Percentiles rank a stretch among this genome's conserved stretches.
These are phyloP conservation scores for Ctenicera cuprea DNA, from an alignment of 2,888 invertebrate genomes.

Conservation along the genomic window DNA sequence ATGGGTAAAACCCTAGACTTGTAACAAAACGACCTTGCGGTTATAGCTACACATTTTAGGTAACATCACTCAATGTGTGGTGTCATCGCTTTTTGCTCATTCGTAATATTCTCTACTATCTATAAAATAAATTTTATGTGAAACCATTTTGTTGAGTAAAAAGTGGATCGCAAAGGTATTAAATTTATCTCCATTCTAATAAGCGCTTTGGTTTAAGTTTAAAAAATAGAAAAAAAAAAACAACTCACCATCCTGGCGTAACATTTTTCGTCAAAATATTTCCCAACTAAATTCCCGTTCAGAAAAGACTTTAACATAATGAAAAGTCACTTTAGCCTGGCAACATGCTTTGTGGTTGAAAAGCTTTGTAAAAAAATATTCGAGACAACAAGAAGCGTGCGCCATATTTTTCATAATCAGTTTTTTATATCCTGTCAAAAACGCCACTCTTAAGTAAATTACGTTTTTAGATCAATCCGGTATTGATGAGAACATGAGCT, in stretches of 20 bases:
- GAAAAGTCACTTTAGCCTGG: constrained; percentile 22
- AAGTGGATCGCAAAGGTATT: neutral
- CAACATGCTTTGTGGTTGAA: constrained; percentile 23
- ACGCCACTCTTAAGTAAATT: constrained; percentile 11
- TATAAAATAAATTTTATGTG: too few relatives aligned
- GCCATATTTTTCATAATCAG: constrained; percentile 5
- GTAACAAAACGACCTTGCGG: constrained; percentile 5
- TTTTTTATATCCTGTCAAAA: constrained; percentile 15
- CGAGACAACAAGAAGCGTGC: constrained; percentile 3
- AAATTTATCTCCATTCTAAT: neutral
- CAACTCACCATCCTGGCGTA: too few relatives aligned
- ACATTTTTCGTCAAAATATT: neutral
- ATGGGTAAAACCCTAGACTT: too few relatives aligned
- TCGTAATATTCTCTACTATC: too few relatives aligned
- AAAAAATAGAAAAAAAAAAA: too few relatives aligned
- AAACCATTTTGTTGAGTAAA: neutral
- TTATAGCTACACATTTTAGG: neutral
- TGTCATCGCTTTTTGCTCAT: too few relatives aligned
- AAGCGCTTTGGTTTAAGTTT: too few relatives aligned
- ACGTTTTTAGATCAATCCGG: constrained; percentile 3
- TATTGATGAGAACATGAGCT: constrained; percentile 23
- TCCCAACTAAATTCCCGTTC: neutral
- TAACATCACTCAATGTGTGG: too few relatives aligned
- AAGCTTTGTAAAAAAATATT: constrained; percentile 10
- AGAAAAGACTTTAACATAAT: constrained; percentile 7